Evolutionary conservation across 2,888 invertebrate species (phyloP).

Genomic region (Eupithecia subfuscata): DNA sequence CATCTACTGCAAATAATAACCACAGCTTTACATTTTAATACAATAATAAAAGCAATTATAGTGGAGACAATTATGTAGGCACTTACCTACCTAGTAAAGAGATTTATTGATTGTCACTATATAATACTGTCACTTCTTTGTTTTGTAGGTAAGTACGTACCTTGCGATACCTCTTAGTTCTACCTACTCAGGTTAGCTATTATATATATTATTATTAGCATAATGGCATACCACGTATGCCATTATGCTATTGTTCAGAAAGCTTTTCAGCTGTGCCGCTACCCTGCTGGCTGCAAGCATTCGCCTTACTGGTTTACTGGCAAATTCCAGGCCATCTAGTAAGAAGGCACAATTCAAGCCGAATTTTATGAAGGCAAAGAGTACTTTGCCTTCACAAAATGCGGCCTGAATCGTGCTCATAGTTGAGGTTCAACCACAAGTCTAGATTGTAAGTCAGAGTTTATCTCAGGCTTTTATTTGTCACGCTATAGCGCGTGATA

Average conservation of each 20-base stretch:
- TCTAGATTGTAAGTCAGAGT: neutral
- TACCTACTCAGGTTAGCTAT: neutral
- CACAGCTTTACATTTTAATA: neutral
- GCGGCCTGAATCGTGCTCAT: neutral
- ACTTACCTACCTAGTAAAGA: neutral
- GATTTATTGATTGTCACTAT: neutral
- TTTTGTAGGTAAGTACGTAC: too few relatives aligned
- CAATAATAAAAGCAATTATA: neutral
- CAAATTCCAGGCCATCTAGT: neutral
- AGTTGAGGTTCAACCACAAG: neutral
- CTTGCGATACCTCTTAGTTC: neutral
- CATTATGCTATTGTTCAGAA: neutral
- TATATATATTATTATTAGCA: too few relatives aligned
- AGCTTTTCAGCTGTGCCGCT: neutral
- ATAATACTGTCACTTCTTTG: neutral
- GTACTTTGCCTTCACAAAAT: neutral
- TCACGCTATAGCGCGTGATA: slow-evolving; percentile 30
- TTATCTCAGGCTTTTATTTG: neutral
- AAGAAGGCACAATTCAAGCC: too few relatives aligned
- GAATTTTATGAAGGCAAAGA: too few relatives aligned
- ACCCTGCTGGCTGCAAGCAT: neutral
- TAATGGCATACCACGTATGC: neutral
- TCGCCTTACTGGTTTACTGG: neutral
- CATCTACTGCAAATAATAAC: neutral
- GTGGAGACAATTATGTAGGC: neutral